Percentiles rank a stretch among this genome's conserved stretches.
Evolutionary conservation across 2,797 vertebrate species (phyloP).

Genomic region (Poeciliopsis gracilis): DNA sequence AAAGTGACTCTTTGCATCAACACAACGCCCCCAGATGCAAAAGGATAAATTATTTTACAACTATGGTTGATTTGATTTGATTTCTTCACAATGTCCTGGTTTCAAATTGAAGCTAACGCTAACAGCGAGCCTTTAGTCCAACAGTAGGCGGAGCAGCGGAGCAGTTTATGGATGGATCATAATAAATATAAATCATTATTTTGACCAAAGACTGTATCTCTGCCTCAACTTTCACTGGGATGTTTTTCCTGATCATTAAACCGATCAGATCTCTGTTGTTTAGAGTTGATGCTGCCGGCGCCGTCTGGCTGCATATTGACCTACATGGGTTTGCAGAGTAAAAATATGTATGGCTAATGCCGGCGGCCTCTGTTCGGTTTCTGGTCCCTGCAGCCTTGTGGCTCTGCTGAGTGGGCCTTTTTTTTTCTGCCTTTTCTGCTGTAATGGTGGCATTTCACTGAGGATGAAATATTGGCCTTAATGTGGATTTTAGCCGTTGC

Average conservation of each 20-base stretch:
- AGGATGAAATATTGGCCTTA: conserved; percentile 60
- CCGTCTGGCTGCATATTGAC: conserved; percentile 42
- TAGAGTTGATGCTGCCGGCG: conserved; percentile 51
- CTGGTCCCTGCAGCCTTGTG: conserved; percentile 49
- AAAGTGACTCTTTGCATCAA: conserved; percentile 16
- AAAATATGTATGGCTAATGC: conserved; percentile 70
- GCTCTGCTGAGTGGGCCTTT: conserved; percentile 71
- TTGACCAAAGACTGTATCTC: neutral
- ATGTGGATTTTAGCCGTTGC: conserved; percentile 47
- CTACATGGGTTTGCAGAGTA: conserved; percentile 53
- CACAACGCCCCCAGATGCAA: conserved; percentile 19
- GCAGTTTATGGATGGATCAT: neutral
- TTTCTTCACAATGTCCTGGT: conserved; percentile 29
- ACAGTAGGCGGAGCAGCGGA: conserved; percentile 29
- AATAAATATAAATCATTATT: neutral
- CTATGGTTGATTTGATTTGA: conserved; percentile 23
- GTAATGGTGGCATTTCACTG: conserved; percentile 61
- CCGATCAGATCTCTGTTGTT: conserved; percentile 25
- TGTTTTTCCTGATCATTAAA: neutral
- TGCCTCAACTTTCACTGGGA: neutral
- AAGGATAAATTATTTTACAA: conserved; percentile 16
- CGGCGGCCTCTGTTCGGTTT: conserved; percentile 46
- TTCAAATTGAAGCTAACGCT: conserved; percentile 66
- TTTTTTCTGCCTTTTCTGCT: conserved; percentile 49
- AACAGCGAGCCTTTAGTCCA: conserved; percentile 29